Conservation (phyloP, 2,797 vertebrate species). For the Pelodytes ibericus region DNA sequence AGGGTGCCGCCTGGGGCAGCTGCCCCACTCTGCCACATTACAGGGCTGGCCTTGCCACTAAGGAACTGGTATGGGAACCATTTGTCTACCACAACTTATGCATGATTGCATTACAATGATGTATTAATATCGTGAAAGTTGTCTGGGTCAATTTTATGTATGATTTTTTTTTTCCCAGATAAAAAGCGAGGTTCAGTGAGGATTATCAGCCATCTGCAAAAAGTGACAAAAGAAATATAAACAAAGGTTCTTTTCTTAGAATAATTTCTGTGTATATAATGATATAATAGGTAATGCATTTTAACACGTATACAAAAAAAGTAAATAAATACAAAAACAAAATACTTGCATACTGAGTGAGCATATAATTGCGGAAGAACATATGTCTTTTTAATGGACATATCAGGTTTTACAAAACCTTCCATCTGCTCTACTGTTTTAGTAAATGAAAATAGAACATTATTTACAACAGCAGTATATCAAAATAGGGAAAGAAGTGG, state of each 20-base stretch:
- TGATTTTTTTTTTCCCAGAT: too few species aligned
- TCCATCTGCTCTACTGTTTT: conserved; percentile 48
- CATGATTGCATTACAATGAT: too few species aligned
- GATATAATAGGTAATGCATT: neutral
- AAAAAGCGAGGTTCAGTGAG: too few species aligned
- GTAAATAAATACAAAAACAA: conserved; percentile 4
- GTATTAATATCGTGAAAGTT: too few species aligned
- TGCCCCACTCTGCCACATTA: too few species aligned
- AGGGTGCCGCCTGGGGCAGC: too few species aligned
- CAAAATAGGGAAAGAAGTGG: conserved; percentile 24
- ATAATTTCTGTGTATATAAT: neutral
- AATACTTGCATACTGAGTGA: conserved; percentile 21
- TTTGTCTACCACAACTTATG: too few species aligned
- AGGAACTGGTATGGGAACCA: too few species aligned
- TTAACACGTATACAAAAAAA: neutral
- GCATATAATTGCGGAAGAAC: conserved; percentile 27
- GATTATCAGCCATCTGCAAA: neutral
- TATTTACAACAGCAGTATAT: conserved; percentile 46
- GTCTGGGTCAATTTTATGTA: too few species aligned
- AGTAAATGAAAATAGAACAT: conserved; percentile 39
- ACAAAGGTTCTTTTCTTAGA: neutral
- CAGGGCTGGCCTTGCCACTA: too few species aligned
- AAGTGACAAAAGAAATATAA: neutral
- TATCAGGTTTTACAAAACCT: conserved; percentile 46
- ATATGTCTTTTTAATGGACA: conserved; percentile 52